Conservation (phyloP, 1,140 invertebrate species). For the Asbolus verrucosus region DNA sequence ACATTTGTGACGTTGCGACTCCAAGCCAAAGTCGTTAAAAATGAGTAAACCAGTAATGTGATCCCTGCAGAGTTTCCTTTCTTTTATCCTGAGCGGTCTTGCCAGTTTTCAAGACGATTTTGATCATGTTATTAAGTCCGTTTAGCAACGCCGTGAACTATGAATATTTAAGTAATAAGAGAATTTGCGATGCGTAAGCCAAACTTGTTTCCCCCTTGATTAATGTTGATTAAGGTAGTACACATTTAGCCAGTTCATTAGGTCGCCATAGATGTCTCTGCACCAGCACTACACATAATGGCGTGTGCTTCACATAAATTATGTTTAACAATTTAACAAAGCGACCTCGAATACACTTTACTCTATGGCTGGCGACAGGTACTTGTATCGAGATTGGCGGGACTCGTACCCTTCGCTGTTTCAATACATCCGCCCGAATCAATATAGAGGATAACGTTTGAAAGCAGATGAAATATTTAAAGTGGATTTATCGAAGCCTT, state of each 20-base stretch:
- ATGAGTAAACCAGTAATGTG: no score
- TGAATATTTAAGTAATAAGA: constrained; percentile 49
- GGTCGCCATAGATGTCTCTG: constrained; percentile 50
- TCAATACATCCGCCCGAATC: constrained; percentile 16
- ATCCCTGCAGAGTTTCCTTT: no score
- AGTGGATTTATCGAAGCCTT: constrained; percentile 16
- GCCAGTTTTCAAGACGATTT: no score
- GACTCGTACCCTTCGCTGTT: background rate
- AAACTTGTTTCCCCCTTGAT: constrained; percentile 51
- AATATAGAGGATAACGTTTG: constrained; percentile 33
- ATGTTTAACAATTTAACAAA: constrained; percentile 51
- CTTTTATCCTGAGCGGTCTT: no score
- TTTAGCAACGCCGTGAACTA: constrained; percentile 5
- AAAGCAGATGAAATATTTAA: constrained; percentile 27
- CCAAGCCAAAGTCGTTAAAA: no score
- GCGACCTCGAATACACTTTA: constrained; percentile 15
- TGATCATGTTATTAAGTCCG: constrained; percentile 45
- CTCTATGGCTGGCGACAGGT: background rate
- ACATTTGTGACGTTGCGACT: no score
- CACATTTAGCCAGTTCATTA: constrained; percentile 54
- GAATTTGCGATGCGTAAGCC: constrained; percentile 26
- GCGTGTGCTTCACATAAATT: constrained; percentile 49
- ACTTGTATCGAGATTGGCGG: constrained; percentile 4
- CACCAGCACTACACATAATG: constrained; percentile 46
- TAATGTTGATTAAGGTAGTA: constrained; percentile 52